Evolutionary conservation across 2,888 invertebrate species (phyloP), one percentile per base, ranked within the genome.

Genomic region (Hydriomena furcata): DNA sequence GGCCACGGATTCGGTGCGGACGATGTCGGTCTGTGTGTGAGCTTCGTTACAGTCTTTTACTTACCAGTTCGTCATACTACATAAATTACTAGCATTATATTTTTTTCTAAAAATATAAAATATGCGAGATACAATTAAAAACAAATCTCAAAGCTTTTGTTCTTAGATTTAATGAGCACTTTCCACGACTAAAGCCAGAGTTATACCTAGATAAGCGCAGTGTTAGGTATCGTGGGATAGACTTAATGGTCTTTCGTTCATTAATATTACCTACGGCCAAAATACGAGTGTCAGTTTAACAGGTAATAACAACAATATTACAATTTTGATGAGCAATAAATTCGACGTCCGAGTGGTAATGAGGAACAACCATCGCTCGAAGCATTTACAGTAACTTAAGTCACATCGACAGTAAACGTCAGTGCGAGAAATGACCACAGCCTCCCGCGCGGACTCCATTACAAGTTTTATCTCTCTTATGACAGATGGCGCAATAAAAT

Each of bases 401-500:
- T 71, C 66, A 66, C 74, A 79, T 79, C 73, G 81, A 77, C 76
- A 81, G 66, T 90, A 84, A 90, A 90, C 73, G 89, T 89, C 89
- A 84, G 35, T 46, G 35, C 47, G 34, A 47, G 52, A 52, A 31
- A 52, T 47, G 52, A 52, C 52, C 40, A 52, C 43, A 52, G 76
- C 81, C 83, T 84, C 76, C 82, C 63, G 52, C 78, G 61, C 67
- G 63, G 60, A 71, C 70, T 73, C 75, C 75, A 81, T 82, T 84
- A 81, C 77, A 61, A 67, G 73, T 83, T 86, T 86, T 82, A 88
- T 83, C 72, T 76, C 74, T 74, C 65, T 69, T 76, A 85, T 89
- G 89, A 89, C 85, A 85, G 84, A 89, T 85, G 84, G 86, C 68
- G 83, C 66, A 73, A 82, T 90, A 89, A 90, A 90, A 86, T 72